A percentile compares a stretch with the other conserved stretches of the same genome.
These are phyloP conservation scores for Varroa destructor DNA, from an alignment of 1,140 invertebrate genomes.

Conservation along the genomic window DNA sequence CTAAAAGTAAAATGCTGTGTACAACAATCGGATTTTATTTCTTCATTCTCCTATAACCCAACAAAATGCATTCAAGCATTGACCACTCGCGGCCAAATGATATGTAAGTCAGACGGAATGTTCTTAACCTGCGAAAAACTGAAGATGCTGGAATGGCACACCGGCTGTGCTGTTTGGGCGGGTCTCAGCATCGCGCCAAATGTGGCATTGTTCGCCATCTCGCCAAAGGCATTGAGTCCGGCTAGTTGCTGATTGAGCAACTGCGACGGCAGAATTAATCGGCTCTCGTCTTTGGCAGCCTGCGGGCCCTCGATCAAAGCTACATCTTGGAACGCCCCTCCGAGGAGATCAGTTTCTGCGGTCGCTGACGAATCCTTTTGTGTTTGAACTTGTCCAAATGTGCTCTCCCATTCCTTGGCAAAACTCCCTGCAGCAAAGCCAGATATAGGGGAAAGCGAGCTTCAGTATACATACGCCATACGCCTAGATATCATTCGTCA, in stretches of 20 bases:
- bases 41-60: no score
- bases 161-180: no score
- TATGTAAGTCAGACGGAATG: no score
- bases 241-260: constrained; percentile 17
- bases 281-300: background rate
- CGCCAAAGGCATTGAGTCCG: constrained; percentile 10
- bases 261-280: constrained; percentile 18
- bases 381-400: background rate
- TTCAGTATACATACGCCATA: no score
- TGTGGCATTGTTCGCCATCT: background rate
- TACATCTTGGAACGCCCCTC: constrained; percentile 18
- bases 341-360: constrained; percentile 6
- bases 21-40: no score
- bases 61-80: no score
- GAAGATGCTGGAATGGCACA: no score
- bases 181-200: no score
- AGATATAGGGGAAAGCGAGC: background rate
- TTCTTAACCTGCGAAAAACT: no score
- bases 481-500: no score
- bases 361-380: background rate
- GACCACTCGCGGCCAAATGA: no score
- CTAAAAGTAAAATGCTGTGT: no score
- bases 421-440: constrained; percentile 5
- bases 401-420: constrained; percentile 24
- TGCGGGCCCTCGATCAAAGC: background rate